phyloP scores from a whole-genome alignment of 2,888 invertebrate genomes.

The Caenorhabditis drosophilae region DNA sequence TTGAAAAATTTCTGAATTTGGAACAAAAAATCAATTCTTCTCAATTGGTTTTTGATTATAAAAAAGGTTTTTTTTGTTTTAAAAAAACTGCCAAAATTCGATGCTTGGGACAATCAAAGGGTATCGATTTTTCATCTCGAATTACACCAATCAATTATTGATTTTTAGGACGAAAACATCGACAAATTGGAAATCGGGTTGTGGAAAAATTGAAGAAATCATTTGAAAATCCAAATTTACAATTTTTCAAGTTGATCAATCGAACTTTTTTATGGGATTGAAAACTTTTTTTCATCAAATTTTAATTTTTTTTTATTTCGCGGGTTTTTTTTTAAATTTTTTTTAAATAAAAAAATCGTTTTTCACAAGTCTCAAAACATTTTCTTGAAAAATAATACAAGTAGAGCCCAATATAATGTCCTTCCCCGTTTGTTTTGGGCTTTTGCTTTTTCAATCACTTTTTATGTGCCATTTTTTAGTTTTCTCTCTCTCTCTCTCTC shows the following conservation, averaged over 20 bases:
- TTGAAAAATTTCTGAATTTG: constrained; percentile 85
- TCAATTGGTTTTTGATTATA: constrained; percentile 94
- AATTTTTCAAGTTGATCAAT: constrained; percentile 58
- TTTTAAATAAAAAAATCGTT: too few relatives aligned
- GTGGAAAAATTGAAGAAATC: constrained; percentile 29
- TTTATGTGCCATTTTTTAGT: too few relatives aligned
- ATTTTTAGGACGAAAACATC: constrained; percentile 54
- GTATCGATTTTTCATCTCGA: constrained; percentile 5
- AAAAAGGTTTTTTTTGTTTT: constrained; percentile 91
- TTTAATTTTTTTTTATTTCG: constrained; percentile 7
- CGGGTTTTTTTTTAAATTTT: constrained; percentile 10
- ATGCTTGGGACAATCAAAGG: constrained; percentile 63
- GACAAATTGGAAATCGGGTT: constrained; percentile 36
- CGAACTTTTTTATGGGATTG: constrained; percentile 42
- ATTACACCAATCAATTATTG: too few relatives aligned
- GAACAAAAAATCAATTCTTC: constrained; percentile 79
- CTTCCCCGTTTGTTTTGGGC: too few relatives aligned
- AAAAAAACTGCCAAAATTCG: constrained; percentile 24
- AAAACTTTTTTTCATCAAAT: constrained; percentile 1
- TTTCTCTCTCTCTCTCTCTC: too few relatives aligned
- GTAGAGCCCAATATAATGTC: too few relatives aligned
- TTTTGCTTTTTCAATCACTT: too few relatives aligned
- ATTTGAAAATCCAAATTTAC: constrained; percentile 53
- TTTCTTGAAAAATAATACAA: too few relatives aligned
- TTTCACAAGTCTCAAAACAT: too few relatives aligned